Evolutionary conservation across 2,113 vertebrate species (phyloP).

Genomic region (Microtus pennsylvanicus): DNA sequence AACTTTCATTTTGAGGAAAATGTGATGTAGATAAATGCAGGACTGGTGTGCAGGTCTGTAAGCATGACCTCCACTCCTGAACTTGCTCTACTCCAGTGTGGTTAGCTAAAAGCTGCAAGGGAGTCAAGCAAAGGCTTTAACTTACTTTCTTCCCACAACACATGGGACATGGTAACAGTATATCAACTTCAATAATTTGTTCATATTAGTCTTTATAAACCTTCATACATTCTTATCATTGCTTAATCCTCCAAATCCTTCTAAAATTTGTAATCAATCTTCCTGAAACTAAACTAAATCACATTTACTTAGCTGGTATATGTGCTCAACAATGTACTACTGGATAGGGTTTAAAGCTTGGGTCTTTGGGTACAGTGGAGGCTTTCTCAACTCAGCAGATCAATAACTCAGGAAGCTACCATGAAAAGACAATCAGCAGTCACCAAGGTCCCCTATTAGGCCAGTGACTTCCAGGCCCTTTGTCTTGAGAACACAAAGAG

Average conservation of each 20-base stretch:
- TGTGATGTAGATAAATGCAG: background rate
- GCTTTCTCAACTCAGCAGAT: background rate
- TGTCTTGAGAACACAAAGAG: background rate
- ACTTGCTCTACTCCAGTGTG: background rate
- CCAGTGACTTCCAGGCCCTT: background rate
- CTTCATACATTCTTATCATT: background rate
- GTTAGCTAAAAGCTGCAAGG: background rate
- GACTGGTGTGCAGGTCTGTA: background rate
- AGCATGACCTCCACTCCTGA: background rate
- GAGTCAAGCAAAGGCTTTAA: background rate
- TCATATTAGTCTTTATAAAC: background rate
- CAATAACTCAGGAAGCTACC: background rate
- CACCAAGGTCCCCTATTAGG: background rate
- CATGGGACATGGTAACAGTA: background rate
- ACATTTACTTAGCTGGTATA: background rate
- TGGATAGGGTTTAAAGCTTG: no score
- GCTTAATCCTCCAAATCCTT: slow-evolving; percentile 7
- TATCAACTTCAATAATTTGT: background rate
- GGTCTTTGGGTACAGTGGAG: no score
- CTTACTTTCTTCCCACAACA: background rate
- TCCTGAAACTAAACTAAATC: slow-evolving; percentile 20
- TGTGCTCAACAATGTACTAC: background rate
- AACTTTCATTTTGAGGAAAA: background rate
- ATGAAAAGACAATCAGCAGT: background rate
- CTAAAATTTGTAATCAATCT: background rate